Percentiles rank a stretch among this genome's conserved stretches.
phyloP scores from a whole-genome alignment of 1,140 invertebrate genomes.

The Dufourea novaeangliae region DNA sequence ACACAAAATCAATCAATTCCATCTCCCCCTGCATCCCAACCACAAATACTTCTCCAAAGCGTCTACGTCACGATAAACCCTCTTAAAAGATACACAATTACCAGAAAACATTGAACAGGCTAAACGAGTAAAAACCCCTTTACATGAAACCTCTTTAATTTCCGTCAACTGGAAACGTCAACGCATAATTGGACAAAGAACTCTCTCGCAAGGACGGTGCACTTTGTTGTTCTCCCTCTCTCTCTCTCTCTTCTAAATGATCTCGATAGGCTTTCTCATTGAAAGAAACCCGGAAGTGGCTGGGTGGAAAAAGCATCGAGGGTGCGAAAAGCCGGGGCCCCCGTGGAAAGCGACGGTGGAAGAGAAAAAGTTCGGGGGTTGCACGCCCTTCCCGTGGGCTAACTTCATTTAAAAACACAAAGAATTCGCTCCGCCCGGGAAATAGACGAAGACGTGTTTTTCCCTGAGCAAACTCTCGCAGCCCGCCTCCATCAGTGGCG shows the following conservation, averaged over 20 bases:
- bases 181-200: not conserved
- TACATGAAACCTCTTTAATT: not conserved
- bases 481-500: slow-evolving; percentile 42
- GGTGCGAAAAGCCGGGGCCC: slow-evolving; percentile 42
- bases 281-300: not conserved
- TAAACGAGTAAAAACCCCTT: not conserved
- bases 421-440: slow-evolving; percentile 60
- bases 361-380: slow-evolving; percentile 55
- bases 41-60: too few species aligned
- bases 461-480: slow-evolving; percentile 51
- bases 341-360: slow-evolving; percentile 27
- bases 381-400: slow-evolving; percentile 59
- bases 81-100: too few species aligned
- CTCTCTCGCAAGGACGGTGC: not conserved
- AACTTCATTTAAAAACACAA: slow-evolving; percentile 69
- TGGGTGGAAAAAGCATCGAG: not conserved
- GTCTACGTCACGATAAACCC: too few species aligned
- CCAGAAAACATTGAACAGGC: not conserved
- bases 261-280: slow-evolving; percentile 8
- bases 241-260: not conserved
- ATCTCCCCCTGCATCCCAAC: too few species aligned
- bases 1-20: too few species aligned
- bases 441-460: slow-evolving; percentile 64
- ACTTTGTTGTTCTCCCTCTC: not conserved
- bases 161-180: not conserved